These are phyloP conservation scores for Sander vitreus DNA, from an alignment of 2,113 vertebrate genomes.

Conservation along the genomic window DNA sequence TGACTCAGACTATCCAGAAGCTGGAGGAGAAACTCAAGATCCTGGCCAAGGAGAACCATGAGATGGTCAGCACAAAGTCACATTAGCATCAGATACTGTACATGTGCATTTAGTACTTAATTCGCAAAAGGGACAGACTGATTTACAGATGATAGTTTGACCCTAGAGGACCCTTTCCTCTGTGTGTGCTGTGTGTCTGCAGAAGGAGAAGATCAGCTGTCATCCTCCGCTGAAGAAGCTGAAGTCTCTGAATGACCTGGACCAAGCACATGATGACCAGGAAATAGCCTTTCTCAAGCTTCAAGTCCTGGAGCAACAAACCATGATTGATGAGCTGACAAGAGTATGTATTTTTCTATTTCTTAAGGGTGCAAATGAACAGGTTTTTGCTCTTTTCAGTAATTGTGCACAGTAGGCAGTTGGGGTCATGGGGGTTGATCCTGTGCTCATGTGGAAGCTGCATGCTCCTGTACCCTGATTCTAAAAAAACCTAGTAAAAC, in stretches of 20 bases:
- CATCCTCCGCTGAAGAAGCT: constrained; percentile 96
- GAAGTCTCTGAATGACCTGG: constrained; percentile 97
- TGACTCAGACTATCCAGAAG: constrained; percentile 93
- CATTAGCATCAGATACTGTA: not conserved
- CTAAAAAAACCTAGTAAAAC: not conserved
- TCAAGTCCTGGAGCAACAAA: constrained; percentile 98
- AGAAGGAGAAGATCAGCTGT: constrained; percentile 96
- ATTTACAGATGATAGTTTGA: not conserved
- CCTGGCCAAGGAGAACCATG: constrained; percentile 92
- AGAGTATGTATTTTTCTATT: constrained; percentile 68
- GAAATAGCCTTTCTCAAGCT: constrained; percentile 98
- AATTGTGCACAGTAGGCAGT: not conserved
- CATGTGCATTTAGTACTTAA: not conserved
- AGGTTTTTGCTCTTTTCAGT: not conserved
- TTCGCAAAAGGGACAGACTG: not conserved
- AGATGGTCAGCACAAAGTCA: constrained; percentile 89
- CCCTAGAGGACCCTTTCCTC: not conserved
- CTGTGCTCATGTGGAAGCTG: not conserved
- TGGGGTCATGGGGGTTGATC: not conserved
- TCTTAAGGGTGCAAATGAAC: too few relatives aligned
- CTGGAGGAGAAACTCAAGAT: constrained; percentile 95
- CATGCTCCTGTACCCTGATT: not conserved
- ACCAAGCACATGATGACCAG: constrained; percentile 97
- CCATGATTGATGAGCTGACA: constrained; percentile 86
- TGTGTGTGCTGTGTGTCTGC: constrained; percentile 48